phyloP scores from a whole-genome alignment of 2,797 vertebrate genomes.

The Danio tinwini region DNA sequence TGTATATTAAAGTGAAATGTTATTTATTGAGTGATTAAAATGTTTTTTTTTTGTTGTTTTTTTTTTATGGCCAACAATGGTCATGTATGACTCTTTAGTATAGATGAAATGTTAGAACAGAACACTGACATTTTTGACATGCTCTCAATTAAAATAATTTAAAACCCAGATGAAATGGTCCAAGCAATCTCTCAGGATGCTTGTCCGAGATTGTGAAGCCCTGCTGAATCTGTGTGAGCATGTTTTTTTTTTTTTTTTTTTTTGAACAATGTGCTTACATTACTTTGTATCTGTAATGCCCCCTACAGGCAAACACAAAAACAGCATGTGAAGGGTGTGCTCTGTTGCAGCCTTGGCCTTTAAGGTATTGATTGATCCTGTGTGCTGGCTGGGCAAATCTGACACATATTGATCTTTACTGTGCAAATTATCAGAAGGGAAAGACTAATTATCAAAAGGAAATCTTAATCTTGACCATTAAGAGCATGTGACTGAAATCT shows the following conservation, averaged over 20 bases:
- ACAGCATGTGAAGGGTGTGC: conserved; percentile 53
- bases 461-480: neutral
- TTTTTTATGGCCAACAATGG: neutral
- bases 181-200: conserved; percentile 25
- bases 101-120: conserved; percentile 33
- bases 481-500: neutral
- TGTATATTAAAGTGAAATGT: neutral
- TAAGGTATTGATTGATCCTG: neutral
- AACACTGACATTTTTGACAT: neutral
- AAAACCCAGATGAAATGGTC: conserved; percentile 7
- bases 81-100: conserved; percentile 7
- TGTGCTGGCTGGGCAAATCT: neutral
- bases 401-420: neutral
- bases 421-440: conserved; percentile 6
- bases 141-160: neutral
- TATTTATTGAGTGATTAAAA: neutral
- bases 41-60: neutral
- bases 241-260: neutral
- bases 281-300: conserved; percentile 56
- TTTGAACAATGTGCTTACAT: neutral
- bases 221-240: conserved; percentile 8
- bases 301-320: conserved; percentile 61
- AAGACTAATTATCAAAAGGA: neutral
- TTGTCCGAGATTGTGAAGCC: neutral
- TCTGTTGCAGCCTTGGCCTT: conserved; percentile 10